Conservation (phyloP, 2,113 vertebrate genomes). For the Halcyon senegalensis region DNA sequence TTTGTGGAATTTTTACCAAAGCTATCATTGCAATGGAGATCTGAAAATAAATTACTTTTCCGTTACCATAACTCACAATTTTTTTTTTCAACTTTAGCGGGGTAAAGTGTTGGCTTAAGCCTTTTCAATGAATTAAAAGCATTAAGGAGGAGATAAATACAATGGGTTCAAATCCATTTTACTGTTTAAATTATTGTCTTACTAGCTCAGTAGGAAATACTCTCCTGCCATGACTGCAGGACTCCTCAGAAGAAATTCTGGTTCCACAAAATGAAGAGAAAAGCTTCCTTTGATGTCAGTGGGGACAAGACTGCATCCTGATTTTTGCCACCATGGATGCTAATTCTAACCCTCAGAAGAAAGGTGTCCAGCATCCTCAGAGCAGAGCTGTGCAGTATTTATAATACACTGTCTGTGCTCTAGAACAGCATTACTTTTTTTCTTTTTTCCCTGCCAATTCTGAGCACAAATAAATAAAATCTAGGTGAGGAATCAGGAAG, state of each 20-base stretch:
- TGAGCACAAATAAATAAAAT: background rate
- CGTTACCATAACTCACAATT: background rate
- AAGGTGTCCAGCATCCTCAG: background rate
- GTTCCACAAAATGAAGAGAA: background rate
- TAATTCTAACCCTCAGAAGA: conserved; percentile 30
- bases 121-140: conserved; percentile 33
- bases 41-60: conserved; percentile 19
- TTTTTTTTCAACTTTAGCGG: background rate
- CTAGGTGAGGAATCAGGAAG: background rate
- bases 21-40: background rate
- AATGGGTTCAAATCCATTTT: conserved; percentile 27
- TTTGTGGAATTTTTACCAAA: conserved; percentile 33
- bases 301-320: background rate
- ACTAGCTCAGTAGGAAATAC: background rate
- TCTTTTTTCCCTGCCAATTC: background rate
- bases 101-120: background rate
- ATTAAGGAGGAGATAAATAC: conserved; percentile 30
- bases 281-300: background rate
- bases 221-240: background rate
- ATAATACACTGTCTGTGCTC: background rate
- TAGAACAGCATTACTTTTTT: background rate
- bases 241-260: background rate
- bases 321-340: background rate
- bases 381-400: conserved; percentile 1
- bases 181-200: conserved; percentile 1